Conservation (phyloP, 30 jellyfish, hydroid and myxozoan genomes). For the Turritopsis rubra region DNA sequence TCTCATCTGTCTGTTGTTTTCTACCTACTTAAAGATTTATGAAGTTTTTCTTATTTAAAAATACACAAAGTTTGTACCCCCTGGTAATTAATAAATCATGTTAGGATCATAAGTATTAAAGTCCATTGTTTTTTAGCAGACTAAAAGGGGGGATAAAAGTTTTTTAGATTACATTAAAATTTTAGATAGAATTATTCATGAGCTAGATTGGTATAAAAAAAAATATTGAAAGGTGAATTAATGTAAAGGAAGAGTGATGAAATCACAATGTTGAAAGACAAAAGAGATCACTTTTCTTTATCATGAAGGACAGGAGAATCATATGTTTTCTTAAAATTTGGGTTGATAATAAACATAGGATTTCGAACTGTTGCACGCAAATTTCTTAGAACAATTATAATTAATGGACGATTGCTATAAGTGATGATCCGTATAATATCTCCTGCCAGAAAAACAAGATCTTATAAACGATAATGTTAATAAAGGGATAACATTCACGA, state of each 20-base stretch:
- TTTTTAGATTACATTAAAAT: background rate
- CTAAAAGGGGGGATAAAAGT: background rate
- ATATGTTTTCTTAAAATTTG: too few species aligned
- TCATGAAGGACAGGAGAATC: too few species aligned
- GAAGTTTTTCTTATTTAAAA: background rate
- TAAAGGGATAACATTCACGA: background rate
- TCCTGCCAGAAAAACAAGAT: background rate
- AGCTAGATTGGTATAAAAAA: background rate
- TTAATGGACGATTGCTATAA: background rate
- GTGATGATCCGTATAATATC: background rate
- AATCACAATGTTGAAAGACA: background rate
- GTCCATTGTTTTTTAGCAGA: background rate
- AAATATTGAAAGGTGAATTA: background rate
- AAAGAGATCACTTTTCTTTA: too few species aligned
- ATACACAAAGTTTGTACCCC: background rate
- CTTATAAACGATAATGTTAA: background rate
- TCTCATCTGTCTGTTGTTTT: background rate
- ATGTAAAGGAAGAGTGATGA: background rate
- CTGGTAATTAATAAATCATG: background rate
- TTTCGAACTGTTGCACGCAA: too few species aligned
- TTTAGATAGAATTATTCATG: background rate
- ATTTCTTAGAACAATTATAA: too few species aligned
- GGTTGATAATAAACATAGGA: too few species aligned
- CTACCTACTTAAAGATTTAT: background rate
- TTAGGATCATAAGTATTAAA: background rate